These are phyloP conservation scores for Eupithecia exiguata DNA, from an alignment of 2,888 invertebrate genomes.

Conservation along the genomic window DNA sequence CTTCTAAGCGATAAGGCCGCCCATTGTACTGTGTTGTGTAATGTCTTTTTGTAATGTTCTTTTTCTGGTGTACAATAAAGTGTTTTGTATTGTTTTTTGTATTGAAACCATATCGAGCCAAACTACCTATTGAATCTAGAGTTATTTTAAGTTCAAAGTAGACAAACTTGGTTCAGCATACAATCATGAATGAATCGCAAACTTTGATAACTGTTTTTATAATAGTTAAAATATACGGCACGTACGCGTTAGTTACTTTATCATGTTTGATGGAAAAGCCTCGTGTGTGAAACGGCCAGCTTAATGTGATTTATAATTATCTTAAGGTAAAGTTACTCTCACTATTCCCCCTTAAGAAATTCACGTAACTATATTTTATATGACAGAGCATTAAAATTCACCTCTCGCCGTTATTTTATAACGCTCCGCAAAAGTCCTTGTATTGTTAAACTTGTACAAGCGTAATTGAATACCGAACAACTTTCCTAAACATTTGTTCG, in stretches of 20 bases:
- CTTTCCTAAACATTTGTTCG: conserved; percentile 56
- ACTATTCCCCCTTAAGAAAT: conserved; percentile 31
- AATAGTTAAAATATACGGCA: not conserved
- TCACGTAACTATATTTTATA: conserved; percentile 30
- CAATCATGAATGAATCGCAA: not conserved
- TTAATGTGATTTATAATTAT: conserved; percentile 12
- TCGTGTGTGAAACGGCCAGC: conserved; percentile 5
- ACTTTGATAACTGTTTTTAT: not conserved
- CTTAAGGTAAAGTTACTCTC: conserved; percentile 32
- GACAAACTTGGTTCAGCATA: not conserved
- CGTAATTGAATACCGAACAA: conserved; percentile 60
- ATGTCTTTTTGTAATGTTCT: no score
- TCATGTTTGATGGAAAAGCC: not conserved
- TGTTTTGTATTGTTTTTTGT: no score
- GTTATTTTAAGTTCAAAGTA: not conserved
- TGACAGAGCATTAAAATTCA: conserved; percentile 37
- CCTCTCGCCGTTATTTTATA: conserved; percentile 37
- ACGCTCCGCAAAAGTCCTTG: conserved; percentile 22
- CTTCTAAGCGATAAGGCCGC: no score
- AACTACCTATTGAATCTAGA: no score
- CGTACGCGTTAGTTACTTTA: not conserved
- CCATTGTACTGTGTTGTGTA: no score
- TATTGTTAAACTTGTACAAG: conserved; percentile 51
- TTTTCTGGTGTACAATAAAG: no score
- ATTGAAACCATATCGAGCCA: no score